Conservation (phyloP, 2,113 vertebrate genomes). For the Hemichromis elongatus region DNA sequence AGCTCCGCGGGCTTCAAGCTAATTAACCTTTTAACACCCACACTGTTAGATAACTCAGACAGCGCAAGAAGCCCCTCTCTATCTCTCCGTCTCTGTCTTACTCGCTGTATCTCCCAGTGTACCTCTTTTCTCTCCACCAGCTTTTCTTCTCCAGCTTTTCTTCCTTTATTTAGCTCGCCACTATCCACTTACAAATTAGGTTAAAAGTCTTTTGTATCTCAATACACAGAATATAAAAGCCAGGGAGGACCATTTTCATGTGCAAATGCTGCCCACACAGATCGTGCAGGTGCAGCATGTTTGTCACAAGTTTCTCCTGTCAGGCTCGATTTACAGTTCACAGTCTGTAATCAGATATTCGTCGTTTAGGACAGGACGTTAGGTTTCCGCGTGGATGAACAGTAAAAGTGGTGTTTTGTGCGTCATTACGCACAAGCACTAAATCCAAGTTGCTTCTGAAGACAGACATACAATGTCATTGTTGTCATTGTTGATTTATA, state of each 20-base stretch:
- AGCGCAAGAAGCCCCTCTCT: not conserved
- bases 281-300: slow-evolving; percentile 53
- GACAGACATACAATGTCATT: slow-evolving; percentile 12
- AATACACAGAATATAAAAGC: slow-evolving; percentile 44
- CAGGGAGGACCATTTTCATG: slow-evolving; percentile 34
- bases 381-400: not conserved
- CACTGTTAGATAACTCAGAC: slow-evolving; percentile 50
- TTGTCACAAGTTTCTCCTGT: slow-evolving; percentile 23
- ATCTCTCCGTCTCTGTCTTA: not conserved
- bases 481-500: slow-evolving; percentile 49
- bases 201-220: slow-evolving; percentile 46
- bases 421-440: slow-evolving; percentile 27
- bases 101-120: not conserved
- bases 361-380: not conserved
- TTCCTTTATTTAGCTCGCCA: not conserved
- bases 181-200: slow-evolving; percentile 51
- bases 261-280: slow-evolving; percentile 33
- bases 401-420: not conserved
- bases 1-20: slow-evolving; percentile 53
- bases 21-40: slow-evolving; percentile 62
- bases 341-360: not conserved
- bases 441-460: not conserved
- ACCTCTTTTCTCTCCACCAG: not conserved
- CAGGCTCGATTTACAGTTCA: not conserved
- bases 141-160: not conserved